phyloP scores from a whole-genome alignment of 2,113 vertebrate species.

The Pica pica region DNA sequence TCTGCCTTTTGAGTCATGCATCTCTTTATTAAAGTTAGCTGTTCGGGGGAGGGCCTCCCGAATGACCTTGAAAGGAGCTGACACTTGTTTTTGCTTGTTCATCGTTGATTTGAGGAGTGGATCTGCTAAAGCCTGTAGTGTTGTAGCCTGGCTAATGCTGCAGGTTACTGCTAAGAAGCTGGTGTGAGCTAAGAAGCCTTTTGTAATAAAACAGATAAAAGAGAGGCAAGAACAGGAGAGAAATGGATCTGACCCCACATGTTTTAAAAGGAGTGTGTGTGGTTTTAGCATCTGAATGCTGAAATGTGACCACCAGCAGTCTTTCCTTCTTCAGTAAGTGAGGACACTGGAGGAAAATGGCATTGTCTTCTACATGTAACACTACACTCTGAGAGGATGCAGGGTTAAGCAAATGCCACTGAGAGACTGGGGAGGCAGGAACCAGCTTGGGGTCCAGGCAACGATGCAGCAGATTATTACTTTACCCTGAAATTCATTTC shows the following conservation, averaged over 20 bases:
- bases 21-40: slow-evolving; percentile 7
- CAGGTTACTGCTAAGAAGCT: background rate
- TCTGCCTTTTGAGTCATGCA: background rate
- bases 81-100: background rate
- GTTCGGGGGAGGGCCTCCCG: background rate
- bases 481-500: background rate
- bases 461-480: fast-evolving
- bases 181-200: background rate
- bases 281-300: background rate
- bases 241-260: background rate
- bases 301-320: background rate
- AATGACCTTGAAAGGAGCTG: slow-evolving; percentile 47
- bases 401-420: background rate
- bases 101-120: slow-evolving; percentile 35
- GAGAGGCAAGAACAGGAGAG: background rate
- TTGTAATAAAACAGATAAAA: background rate
- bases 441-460: background rate
- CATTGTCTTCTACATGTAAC: fast-evolving
- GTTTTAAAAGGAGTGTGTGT: background rate
- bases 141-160: slow-evolving; percentile 18
- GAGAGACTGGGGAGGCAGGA: background rate
- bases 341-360: background rate
- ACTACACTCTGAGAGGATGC: fast-evolving
- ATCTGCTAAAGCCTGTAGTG: slow-evolving; percentile 4
- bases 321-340: background rate